phyloP scores from a whole-genome alignment of 2,113 vertebrate genomes.

The Corythaixoides concolor region DNA sequence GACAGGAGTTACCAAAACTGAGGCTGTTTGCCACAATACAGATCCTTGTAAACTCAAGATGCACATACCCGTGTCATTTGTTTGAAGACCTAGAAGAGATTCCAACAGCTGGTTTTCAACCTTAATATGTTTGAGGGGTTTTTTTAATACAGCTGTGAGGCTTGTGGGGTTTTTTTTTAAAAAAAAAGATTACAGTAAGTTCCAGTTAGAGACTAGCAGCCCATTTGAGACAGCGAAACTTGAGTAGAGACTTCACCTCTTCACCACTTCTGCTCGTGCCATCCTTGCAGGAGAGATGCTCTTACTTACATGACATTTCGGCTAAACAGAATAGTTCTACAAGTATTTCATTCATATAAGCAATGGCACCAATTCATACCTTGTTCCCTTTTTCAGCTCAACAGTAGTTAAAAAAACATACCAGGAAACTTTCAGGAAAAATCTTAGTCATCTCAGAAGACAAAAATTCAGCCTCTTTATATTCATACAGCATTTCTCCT shows the following conservation, averaged over 20 bases:
- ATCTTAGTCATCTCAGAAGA: not conserved
- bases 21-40: not conserved
- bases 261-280: not conserved
- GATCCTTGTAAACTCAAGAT: not conserved
- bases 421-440: not conserved
- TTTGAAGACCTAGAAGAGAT: not conserved
- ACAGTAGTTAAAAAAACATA: not conserved
- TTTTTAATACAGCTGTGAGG: not conserved
- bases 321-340: not conserved
- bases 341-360: not conserved
- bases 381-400: not conserved
- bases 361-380: not conserved
- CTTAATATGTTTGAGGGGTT: too few relatives aligned
- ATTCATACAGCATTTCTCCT: not conserved
- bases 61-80: fast-evolving
- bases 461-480: not conserved
- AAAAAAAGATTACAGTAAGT: not conserved
- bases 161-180: not conserved
- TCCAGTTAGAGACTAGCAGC: not conserved
- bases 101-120: not conserved
- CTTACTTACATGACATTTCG: not conserved
- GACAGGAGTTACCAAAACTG: not conserved
- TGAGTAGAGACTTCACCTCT: not conserved
- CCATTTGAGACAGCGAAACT: not conserved
- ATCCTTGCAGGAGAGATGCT: not conserved